Evolutionary conservation across 1,140 invertebrate genomes (phyloP), one percentile per base, ranked within the genome.

Genomic region (Drosophila melanica): DNA sequence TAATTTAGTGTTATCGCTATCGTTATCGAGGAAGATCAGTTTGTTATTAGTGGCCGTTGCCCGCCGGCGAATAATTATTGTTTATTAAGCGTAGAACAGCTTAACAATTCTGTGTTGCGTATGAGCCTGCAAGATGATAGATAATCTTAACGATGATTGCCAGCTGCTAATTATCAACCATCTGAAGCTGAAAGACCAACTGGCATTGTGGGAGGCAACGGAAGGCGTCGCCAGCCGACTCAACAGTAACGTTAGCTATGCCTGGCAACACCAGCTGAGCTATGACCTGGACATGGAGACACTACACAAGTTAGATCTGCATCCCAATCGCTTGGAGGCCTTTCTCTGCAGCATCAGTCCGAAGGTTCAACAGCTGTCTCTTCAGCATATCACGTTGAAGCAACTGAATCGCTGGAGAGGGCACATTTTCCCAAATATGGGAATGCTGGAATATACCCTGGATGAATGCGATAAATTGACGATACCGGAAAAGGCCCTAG

Each of bases 81-180:
- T 30, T 30, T 30, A 7, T 30, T 5, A 2, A 30, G 4, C 7
- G 7, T 30, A 30, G 4, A 30, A 7, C 39, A 41, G 4, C 11
- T 10, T 18, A 16, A 45, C 16, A 45, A n/a, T 27, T 27, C 20
- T 27, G 9, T n/a, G 12, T 39, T 3, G 10, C 0, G 18, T 23
- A 48, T 41, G n/a, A 50, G 8, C 14, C 27, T 30, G n/a, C 18
- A 27, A 57, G 9, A 57, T 27, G n/a, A 33, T 69, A 18, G 66
- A 62, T 3, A 7, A 12, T 9, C 60, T 70, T 0, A 65, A 48
- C 18, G 60, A 71, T 12, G 66, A 69, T 53, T 53, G 57, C 16
- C 66, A 69, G 16, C 12, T 62, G 39, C 4, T 12, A 1, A 54
- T 69, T 10, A 44, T 69, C 2, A 30, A 10, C 4, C 30, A 53